phyloP scores from a whole-genome alignment of 1,140 invertebrate genomes.

The Pissodes strobi region DNA sequence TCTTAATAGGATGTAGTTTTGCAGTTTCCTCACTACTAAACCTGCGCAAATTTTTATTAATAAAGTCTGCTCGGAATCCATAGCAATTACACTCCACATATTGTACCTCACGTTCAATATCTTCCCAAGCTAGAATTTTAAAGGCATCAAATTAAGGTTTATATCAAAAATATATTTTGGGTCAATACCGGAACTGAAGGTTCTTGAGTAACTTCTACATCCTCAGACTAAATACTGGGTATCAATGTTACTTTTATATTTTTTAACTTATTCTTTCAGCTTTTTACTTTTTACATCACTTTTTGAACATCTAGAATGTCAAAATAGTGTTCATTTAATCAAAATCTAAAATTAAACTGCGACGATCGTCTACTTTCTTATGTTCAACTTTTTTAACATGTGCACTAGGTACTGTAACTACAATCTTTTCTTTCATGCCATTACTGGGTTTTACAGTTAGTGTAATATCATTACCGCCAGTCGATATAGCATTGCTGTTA shows the following conservation, averaged over 20 bases:
- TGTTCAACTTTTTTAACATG: conserved; percentile 19
- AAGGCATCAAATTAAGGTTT: conserved; percentile 58
- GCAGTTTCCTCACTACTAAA: conserved; percentile 47
- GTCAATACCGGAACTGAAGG: conserved; percentile 41
- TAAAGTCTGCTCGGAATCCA: conserved; percentile 81
- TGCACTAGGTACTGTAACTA: conserved; percentile 19
- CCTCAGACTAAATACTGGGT: conserved; percentile 52
- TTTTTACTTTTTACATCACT: not conserved
- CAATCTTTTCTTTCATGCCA: conserved; percentile 31
- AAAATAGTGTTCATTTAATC: conserved; percentile 49
- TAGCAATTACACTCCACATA: conserved; percentile 86
- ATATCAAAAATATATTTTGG: conserved; percentile 49
- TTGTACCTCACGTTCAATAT: conserved; percentile 67
- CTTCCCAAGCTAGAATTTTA: conserved; percentile 73
- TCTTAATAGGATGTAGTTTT: conserved; percentile 28
- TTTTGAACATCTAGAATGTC: not conserved
- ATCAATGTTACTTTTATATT: conserved; percentile 14
- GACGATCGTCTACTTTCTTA: conserved; percentile 49
- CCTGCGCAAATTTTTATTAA: conserved; percentile 72
- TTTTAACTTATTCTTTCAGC: not conserved
- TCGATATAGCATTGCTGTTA: not conserved
- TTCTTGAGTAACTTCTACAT: conserved; percentile 23
- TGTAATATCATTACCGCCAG: conserved; percentile 6
- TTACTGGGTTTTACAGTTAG: conserved; percentile 13
- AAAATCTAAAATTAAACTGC: conserved; percentile 49